phyloP scores from a whole-genome alignment of 2,888 invertebrate genomes.

The Hypsopygia costalis region DNA sequence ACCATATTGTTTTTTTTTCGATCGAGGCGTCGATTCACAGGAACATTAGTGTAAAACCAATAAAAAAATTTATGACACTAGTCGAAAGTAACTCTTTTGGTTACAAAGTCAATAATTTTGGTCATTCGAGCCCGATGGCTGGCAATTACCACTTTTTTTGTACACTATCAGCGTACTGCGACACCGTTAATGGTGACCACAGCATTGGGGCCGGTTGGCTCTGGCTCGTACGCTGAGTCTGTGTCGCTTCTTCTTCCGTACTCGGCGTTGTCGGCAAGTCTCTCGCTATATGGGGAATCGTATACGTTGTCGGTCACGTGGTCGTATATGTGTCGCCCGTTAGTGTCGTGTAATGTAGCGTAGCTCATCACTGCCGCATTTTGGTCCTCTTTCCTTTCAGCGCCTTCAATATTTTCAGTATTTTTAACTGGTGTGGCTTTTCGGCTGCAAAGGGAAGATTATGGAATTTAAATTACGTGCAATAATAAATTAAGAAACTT shows the following conservation, averaged over 20 bases:
- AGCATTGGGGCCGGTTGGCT: conserved; percentile 80
- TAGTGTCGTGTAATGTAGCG: conserved; percentile 87
- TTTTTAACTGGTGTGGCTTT: conserved; percentile 93
- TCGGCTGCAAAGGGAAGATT: conserved; percentile 73
- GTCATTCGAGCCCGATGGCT: conserved; percentile 22
- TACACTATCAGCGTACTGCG: conserved; percentile 84
- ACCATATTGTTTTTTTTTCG: conserved; percentile 24
- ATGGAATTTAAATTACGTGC: no score
- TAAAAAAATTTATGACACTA: conserved; percentile 18
- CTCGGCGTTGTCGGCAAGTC: conserved; percentile 63
- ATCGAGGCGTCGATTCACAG: conserved; percentile 20
- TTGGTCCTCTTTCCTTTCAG: conserved; percentile 91
- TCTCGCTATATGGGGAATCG: conserved; percentile 87
- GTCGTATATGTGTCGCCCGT: conserved; percentile 75
- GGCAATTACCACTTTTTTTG: conserved; percentile 7
- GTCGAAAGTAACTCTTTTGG: conserved; percentile 9
- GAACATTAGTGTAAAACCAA: conserved; percentile 18
- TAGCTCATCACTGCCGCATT: conserved; percentile 95
- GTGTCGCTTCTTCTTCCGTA: conserved; percentile 70
- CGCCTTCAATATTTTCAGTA: conserved; percentile 93
- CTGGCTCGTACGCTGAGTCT: conserved; percentile 82
- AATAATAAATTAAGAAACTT: no score
- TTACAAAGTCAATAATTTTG: conserved; percentile 9
- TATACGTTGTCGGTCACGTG: conserved; percentile 85
- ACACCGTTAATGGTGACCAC: conserved; percentile 94